These are phyloP conservation scores for Nasonia longicornis DNA, from an alignment of 1,140 invertebrate species.

Conservation along the genomic window DNA sequence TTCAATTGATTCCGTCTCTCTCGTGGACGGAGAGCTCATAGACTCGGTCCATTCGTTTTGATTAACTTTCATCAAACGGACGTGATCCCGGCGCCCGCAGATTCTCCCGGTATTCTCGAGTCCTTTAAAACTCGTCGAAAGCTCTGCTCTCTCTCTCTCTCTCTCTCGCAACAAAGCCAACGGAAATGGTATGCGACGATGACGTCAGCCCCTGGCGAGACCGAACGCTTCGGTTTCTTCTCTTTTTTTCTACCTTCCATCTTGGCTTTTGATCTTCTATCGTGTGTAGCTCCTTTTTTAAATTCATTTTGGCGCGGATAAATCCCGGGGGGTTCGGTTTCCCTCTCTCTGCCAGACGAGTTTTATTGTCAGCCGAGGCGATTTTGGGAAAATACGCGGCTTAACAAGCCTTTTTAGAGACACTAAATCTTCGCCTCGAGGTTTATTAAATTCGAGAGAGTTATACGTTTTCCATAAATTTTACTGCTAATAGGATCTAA, in stretches of 20 bases:
- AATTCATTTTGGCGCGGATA: conserved; percentile 5
- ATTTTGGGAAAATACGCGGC: neutral
- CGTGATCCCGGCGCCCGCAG: neutral
- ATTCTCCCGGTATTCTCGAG: neutral
- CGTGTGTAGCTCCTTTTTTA: neutral
- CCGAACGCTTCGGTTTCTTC: neutral
- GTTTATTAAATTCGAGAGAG: conserved; percentile 4
- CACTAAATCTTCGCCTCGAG: neutral
- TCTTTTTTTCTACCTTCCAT: neutral
- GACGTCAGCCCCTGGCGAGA: conserved; percentile 36
- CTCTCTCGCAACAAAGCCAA: conserved; percentile 49
- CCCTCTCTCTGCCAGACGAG: neutral
- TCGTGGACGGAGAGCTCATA: neutral
- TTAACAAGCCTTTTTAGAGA: conserved; percentile 7
- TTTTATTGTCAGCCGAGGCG: neutral
- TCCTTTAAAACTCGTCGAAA: conserved; percentile 21
- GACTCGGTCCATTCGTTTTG: conserved; percentile 4
- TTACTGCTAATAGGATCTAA: neutral
- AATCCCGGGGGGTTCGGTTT: neutral
- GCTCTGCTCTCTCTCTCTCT: neutral
- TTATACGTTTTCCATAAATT: neutral
- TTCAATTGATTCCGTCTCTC: neutral
- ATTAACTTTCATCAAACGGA: conserved; percentile 8
- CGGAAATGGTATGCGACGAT: conserved; percentile 56
- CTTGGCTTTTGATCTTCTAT: neutral